These are phyloP conservation scores for Rhopalosiphum maidis DNA, from an alignment of 1,140 invertebrate species.

Conservation along the genomic window DNA sequence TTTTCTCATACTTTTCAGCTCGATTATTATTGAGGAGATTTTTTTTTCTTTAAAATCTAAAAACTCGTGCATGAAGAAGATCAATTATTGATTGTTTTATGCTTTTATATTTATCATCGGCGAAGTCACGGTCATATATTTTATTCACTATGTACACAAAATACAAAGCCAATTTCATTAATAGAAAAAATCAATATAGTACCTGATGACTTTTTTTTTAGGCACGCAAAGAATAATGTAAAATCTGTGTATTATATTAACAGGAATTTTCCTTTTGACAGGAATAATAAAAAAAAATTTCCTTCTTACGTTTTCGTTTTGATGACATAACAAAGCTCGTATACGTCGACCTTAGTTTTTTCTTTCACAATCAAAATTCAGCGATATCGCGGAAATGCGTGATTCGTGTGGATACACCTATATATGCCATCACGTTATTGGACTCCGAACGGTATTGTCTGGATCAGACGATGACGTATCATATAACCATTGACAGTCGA, in stretches of 20 bases:
- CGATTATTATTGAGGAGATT: not conserved
- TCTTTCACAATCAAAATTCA: no score
- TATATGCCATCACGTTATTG: no score
- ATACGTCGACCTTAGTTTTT: not conserved
- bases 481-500: not conserved
- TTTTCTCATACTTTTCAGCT: not conserved
- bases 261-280: no score
- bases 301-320: not conserved
- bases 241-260: not conserved
- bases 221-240: not conserved
- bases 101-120: no score
- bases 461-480: not conserved
- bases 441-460: no score
- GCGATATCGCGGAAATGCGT: no score
- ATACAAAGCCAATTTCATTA: no score
- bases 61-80: not conserved
- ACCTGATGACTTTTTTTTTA: not conserved
- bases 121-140: no score
- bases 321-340: not conserved
- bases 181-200: not conserved
- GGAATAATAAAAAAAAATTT: not conserved
- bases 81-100: not conserved
- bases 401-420: no score
- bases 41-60: not conserved
- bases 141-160: no score